Evolutionary conservation across 2,113 vertebrate genomes (phyloP).

Genomic region (Pseudois nayaur): DNA sequence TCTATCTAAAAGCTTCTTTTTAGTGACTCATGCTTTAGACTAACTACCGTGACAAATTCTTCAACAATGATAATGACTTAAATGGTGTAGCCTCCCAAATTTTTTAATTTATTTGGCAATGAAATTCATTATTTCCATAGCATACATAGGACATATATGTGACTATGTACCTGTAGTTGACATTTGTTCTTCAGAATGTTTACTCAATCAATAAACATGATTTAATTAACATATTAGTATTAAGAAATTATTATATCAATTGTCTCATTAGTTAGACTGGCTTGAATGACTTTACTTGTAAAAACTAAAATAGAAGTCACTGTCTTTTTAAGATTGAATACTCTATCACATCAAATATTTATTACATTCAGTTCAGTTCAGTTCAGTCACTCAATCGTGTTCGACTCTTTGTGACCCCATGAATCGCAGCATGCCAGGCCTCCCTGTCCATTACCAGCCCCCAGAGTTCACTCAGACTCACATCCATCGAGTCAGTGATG

Average conservation of each 20-base stretch:
- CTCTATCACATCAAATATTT: background rate
- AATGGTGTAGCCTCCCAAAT: background rate
- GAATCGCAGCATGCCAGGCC: no score
- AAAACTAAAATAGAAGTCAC: background rate
- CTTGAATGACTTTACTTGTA: background rate
- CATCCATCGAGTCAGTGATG: no score
- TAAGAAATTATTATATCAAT: background rate
- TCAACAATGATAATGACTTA: background rate
- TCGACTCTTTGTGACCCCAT: accelerated
- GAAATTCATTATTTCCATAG: background rate
- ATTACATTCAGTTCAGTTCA: background rate
- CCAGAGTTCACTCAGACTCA: accelerated
- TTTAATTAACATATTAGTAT: background rate
- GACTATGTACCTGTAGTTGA: background rate
- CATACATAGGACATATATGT: background rate
- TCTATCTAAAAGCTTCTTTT: background rate
- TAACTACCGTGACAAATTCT: background rate
- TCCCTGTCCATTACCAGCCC: no score
- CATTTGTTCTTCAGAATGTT: background rate
- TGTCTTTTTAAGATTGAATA: background rate
- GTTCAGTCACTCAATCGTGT: no score
- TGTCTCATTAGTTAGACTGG: background rate
- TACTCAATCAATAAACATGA: background rate
- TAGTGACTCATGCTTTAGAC: background rate
- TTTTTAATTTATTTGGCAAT: background rate